Base-by-base conservation (phyloP, 2,888 invertebrate genomes). In the Polyploca ridens region DNA sequence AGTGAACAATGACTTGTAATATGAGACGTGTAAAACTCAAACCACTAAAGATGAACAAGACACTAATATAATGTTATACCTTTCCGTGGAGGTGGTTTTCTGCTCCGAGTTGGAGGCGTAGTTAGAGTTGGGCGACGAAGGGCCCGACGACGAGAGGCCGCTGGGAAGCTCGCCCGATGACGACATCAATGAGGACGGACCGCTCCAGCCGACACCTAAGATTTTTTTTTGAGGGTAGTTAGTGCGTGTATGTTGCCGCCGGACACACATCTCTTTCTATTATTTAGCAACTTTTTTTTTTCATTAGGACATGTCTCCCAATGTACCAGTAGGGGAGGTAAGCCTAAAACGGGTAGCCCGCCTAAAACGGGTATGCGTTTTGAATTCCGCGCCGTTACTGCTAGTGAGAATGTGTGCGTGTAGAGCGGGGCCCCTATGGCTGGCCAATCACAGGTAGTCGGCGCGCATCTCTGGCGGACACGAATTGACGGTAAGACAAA, bases 101-200 rank as follows among this genome's bases (percentile, higher is more conserved):
- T 84, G 81, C 65, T 90, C 90, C 0, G 87, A 88, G 67, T 85
- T 89, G 62, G 88, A 85, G 0, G 90, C 88, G 81, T 84, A 95
- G 92, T 89, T 89, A 19, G 95, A 96, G 76, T 96, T 96, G 41
- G 98, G 98, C 0, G 98, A 98, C 0, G 97, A 98, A 0, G 98
- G 98, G 35, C 95, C 96, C 63, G 95, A 95, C 8, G 96, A 97
- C 0, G 98, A 98, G 64, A 97, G 95, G 63, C 86, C 94, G 74
- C 94, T 94, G 14, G 91, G 93, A 62, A 93, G 82, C 79, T 94
- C 94, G 54, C 94, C 94, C 14, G 95, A 95, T 64, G 95, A 95
- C 54, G 95, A 95, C 91, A 95, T 90, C 71, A 97, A 96, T 65
- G 98, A 98, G 0, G 97, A 97, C 7, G 98, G 97, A 4, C 97